phyloP scores from a whole-genome alignment of 2,888 invertebrate genomes.

The Mylabris sibirica region DNA sequence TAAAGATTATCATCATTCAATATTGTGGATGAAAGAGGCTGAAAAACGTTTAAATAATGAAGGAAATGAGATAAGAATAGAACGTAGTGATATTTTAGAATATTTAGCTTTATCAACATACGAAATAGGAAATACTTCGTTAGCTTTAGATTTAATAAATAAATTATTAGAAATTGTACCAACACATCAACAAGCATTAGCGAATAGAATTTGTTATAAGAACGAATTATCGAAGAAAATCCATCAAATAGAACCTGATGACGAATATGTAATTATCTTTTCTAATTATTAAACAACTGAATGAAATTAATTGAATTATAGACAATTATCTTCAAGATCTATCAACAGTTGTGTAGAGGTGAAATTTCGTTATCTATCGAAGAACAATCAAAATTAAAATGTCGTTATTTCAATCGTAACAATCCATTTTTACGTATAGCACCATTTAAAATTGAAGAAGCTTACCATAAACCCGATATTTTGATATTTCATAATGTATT shows the following conservation, averaged over 20 bases:
- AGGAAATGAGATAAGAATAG: constrained; percentile 70
- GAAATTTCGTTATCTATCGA: constrained; percentile 68
- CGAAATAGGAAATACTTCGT: constrained; percentile 83
- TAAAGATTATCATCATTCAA: constrained; percentile 90
- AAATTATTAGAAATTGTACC: constrained; percentile 83
- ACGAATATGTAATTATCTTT: constrained; percentile 53
- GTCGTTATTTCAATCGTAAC: constrained; percentile 75
- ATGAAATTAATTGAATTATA: background rate
- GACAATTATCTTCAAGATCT: constrained; percentile 53
- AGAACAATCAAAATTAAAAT: constrained; percentile 67
- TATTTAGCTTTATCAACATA: constrained; percentile 95
- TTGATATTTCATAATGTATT: constrained; percentile 90
- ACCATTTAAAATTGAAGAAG: constrained; percentile 82
- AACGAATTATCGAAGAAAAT: constrained; percentile 72
- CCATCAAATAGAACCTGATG: constrained; percentile 47
- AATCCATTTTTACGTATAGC: constrained; percentile 79
- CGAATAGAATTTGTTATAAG: constrained; percentile 91
- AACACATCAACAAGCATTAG: constrained; percentile 84
- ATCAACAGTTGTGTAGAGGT: constrained; percentile 83
- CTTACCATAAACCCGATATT: constrained; percentile 79
- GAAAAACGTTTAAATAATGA: constrained; percentile 76
- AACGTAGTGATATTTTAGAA: constrained; percentile 86
- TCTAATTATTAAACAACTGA: too few relatives aligned
- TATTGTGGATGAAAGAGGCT: constrained; percentile 96
- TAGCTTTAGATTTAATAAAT: constrained; percentile 88